Conservation (phyloP, 2,797 vertebrate species). For the Spatula versicolor region DNA sequence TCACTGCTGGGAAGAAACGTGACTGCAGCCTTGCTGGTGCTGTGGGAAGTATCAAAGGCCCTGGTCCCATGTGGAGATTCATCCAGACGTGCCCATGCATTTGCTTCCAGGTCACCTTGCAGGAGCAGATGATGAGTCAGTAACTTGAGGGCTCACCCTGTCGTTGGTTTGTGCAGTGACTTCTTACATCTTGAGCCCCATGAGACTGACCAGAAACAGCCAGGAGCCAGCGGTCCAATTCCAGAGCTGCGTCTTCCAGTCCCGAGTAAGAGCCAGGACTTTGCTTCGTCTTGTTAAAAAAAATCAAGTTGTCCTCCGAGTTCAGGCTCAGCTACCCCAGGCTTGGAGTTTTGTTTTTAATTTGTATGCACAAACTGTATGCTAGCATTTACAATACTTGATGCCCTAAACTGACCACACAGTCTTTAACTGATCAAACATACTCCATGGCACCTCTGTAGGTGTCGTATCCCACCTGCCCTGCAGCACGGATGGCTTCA, state of each 20-base stretch:
- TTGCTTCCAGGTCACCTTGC: neutral
- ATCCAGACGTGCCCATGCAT: neutral
- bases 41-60: neutral
- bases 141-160: neutral
- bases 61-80: neutral
- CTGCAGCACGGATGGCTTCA: neutral
- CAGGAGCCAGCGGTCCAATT: neutral
- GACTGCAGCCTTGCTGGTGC: neutral
- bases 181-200: neutral
- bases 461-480: neutral
- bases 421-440: neutral
- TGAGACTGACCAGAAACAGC: neutral
- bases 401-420: neutral
- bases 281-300: neutral
- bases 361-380: neutral
- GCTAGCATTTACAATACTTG: neutral
- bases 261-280: neutral
- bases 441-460: neutral
- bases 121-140: neutral
- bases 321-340: neutral
- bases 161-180: neutral
- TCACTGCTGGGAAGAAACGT: neutral
- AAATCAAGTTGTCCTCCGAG: neutral
- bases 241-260: neutral
- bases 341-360: neutral